Base-by-base conservation (phyloP, 2,888 invertebrate genomes). In the Drosophila mulleri region DNA sequence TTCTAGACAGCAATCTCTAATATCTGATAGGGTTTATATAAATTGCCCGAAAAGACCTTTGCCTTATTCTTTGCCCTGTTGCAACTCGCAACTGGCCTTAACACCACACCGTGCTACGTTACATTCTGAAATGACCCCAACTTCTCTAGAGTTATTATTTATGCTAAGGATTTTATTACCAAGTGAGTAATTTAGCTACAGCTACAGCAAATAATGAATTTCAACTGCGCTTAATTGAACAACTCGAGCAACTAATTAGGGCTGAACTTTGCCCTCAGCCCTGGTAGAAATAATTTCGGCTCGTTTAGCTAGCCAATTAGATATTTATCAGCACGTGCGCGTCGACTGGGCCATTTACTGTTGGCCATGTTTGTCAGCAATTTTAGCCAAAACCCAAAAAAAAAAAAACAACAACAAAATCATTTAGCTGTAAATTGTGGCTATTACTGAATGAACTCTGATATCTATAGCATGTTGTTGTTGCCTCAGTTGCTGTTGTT, bases 401-500 rank as follows among this genome's bases (percentile, higher is more conserved):
- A 14, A 9, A 64, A 5, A 4, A 26, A 26, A 26, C 26, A 26
- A 26, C 53, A 64, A 42, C 29, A n/a, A 69, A 67, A 67, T 81
- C 69, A 86, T 86, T 88, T 68, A 68, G 61, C 68, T 73, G 75
- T 81, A 82, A 80, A 77, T 72, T 78, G 75, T 85, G 80, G 81
- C 78, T 8, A 73, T 67, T 75, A 76, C 76, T 71, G 56, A 71
- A 65, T 71, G 54, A 71, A 65, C 42, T 60, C 35, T 9, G 35
- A 39, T 39, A 20, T 16, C 23, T 53, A 56, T 57, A 50, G 14
- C 7, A 3, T 14, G 18, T 29, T 42, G 54, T 23, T 26, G 39
- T 45, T 66, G 73, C 41, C 56, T 72, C n/a, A 42, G 73, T 42
- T 54, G 37, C 16, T 16, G 16, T 47, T 58, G 73, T 47, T 71